Evolutionary conservation across 2,888 invertebrate species (phyloP), one percentile per base, ranked within the genome.

Genomic region (Chrysolina oricalcia): DNA sequence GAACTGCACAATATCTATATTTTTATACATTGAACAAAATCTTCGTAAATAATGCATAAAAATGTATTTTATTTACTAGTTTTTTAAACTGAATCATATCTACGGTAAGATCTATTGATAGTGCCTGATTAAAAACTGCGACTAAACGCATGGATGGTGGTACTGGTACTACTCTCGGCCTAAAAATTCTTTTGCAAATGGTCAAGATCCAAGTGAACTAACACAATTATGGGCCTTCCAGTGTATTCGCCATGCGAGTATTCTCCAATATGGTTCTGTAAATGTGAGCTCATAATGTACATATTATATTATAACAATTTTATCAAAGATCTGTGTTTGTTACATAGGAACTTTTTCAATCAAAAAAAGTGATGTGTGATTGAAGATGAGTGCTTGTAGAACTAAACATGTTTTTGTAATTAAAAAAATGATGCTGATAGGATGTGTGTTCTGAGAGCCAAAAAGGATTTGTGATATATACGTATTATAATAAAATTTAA

Each of bases 391-490:
- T 83, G 83, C 77, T 78, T 82, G 82, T 78, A 81, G 73, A 81
- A 87, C 83, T 86, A 86, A 86, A 85, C 81, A 86, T 86, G 86
- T 87, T 87, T 86, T 87, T 86, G 83, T 86, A 87, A 87, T 84
- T 86, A 82, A 86, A 84, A 75, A 85, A 85, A 86, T 87, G 86
- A 87, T 87, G 85, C 85, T 82, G 91, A 91, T 91, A 91, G 91
- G 89, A 91, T 92, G 92, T 92, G 91, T 92, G 92, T 91, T 91
- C 87, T 88, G 91, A 91, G 91, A 92, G 92, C 92, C 92, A 92
- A 92, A 92, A 92, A 92, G 92, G 92, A 92, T 92, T 92, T 92
- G 92, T 92, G 92, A 92, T 92, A 92, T 89, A 92, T 92, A 92
- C 91, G 91, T 92, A 92, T 92, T 92, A 88, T 88, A 89, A 92